Evolutionary conservation across 1,140 invertebrate species (phyloP).

Genomic region (Drosophila watanabei): DNA sequence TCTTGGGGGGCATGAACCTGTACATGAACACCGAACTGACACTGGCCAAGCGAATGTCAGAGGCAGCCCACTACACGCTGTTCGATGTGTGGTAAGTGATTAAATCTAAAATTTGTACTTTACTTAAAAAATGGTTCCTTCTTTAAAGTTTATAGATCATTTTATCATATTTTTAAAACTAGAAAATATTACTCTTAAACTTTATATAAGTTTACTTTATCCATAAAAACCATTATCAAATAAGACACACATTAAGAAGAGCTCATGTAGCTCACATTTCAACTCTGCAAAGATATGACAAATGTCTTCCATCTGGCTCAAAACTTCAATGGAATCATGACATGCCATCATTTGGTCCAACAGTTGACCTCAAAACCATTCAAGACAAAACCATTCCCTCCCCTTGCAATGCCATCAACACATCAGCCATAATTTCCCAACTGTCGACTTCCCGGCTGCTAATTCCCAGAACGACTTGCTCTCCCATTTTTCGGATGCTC

Average conservation of each 20-base stretch:
- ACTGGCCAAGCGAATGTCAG: conserved; percentile 70
- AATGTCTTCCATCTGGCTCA: background rate
- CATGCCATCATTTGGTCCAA: background rate
- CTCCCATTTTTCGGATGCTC: conserved; percentile 21
- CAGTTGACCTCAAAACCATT: conserved; percentile 13
- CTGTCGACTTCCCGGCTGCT: conserved; percentile 29
- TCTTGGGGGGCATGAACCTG: conserved; percentile 80
- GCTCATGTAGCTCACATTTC: background rate
- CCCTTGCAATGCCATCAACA: conserved; percentile 17
- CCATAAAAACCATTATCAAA: background rate
- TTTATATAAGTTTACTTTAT: background rate
- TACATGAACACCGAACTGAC: conserved; percentile 84
- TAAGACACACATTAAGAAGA: background rate
- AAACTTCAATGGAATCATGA: background rate
- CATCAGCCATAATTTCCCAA: conserved; percentile 35
- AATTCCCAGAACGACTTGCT: conserved; percentile 40
- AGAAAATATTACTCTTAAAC: background rate
- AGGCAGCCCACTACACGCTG: conserved; percentile 62
- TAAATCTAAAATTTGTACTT: background rate
- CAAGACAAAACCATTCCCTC: conserved; percentile 14
- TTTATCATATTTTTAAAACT: background rate
- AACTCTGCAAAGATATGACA: background rate
- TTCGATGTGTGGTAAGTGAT: conserved; percentile 78
- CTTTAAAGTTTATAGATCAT: too few species aligned
- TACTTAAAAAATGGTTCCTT: too few species aligned